Percentiles rank a stretch among this genome's conserved stretches.
Conservation (phyloP, 1,140 invertebrate genomes). For the Heliconius nattereri region DNA sequence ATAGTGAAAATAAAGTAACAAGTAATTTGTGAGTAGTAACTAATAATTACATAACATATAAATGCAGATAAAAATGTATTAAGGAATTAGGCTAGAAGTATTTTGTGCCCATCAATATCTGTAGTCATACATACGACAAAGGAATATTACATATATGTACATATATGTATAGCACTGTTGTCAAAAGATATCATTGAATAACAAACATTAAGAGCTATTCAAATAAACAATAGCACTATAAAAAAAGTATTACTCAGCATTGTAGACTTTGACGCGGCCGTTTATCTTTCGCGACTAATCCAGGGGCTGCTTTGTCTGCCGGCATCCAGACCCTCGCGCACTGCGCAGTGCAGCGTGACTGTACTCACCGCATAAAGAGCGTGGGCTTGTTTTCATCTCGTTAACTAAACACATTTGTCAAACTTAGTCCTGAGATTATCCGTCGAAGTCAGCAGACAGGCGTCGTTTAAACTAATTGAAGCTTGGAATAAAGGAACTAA, state of each 20-base stretch:
- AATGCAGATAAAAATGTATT: no score
- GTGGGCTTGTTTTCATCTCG: conserved; percentile 33
- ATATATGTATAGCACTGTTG: neutral
- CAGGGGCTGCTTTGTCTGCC: neutral
- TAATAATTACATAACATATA: no score
- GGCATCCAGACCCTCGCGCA: neutral
- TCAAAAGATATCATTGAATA: neutral
- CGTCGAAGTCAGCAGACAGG: conserved; percentile 33
- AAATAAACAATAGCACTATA: neutral
- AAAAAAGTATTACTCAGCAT: neutral
- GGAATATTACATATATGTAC: neutral
- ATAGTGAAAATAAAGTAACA: no score
- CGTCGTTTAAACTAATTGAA: conserved; percentile 35
- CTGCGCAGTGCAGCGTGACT: neutral
- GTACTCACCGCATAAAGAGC: conserved; percentile 20
- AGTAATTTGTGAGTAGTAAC: no score
- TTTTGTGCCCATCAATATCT: no score
- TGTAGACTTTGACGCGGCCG: neutral
- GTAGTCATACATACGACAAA: no score
- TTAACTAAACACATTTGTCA: conserved; percentile 21
- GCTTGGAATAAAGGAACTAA: conserved; percentile 38
- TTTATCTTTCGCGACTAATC: conserved; percentile 14
- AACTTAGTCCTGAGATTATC: conserved; percentile 41
- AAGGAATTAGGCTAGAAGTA: no score
- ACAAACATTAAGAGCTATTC: neutral